A percentile compares a stretch with the other conserved stretches of the same genome.
These are phyloP conservation scores for Diglossa cyanea DNA, from an alignment of 2,797 vertebrate species.

Conservation along the genomic window DNA sequence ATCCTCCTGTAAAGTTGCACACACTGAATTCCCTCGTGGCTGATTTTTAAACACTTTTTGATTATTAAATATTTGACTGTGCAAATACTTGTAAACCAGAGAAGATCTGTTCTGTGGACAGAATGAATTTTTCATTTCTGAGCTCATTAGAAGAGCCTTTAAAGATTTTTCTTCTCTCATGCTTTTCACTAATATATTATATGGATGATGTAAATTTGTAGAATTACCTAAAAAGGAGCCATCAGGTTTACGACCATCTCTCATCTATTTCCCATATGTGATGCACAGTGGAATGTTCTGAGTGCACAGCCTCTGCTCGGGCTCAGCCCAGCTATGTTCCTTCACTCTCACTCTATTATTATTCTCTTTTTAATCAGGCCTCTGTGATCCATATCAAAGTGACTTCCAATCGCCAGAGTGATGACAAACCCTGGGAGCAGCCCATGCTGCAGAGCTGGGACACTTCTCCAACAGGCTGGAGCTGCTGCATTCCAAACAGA, in stretches of 20 bases:
- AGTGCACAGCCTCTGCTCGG: fast-evolving
- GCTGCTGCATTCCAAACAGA: background rate
- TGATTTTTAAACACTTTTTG: background rate
- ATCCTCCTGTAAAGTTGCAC: background rate
- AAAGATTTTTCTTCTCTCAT: background rate
- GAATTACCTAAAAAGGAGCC: background rate
- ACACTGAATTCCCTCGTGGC: background rate
- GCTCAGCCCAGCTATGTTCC: background rate
- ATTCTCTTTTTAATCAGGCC: background rate
- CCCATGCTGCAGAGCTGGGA: background rate
- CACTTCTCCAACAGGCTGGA: background rate
- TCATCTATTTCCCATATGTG: background rate
- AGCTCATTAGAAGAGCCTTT: background rate
- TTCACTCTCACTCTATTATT: background rate
- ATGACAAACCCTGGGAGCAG: background rate
- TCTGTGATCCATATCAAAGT: fast-evolving
- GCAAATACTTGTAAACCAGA: background rate
- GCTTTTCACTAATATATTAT: background rate
- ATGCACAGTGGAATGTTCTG: background rate
- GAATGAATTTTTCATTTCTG: background rate
- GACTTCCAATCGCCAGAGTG: background rate
- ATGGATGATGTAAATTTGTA: background rate
- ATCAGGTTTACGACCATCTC: background rate
- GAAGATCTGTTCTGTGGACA: background rate
- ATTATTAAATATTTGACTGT: background rate